A percentile compares a stretch with the other conserved stretches of the same genome.
phyloP scores from a whole-genome alignment of 2,888 invertebrate genomes.

The Copidosoma aretas region DNA sequence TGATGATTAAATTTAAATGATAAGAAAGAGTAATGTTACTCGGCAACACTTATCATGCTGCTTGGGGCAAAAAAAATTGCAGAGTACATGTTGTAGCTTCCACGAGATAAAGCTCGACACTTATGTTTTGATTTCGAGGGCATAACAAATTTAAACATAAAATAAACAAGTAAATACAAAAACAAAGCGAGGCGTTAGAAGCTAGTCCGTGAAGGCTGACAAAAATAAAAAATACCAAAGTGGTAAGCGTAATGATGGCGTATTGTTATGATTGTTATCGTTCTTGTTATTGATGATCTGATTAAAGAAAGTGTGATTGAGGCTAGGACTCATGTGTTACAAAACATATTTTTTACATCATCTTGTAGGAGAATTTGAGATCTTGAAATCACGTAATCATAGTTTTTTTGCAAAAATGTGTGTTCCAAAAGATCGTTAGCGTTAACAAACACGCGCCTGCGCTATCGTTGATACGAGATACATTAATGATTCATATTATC shows the following conservation, averaged over 20 bases:
- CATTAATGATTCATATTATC: constrained; percentile 18
- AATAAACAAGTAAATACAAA: constrained; percentile 3
- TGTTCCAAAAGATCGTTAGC: constrained; percentile 22
- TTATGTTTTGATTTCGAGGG: constrained; percentile 25
- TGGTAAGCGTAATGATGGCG: constrained; percentile 28
- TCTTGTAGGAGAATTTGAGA: constrained; percentile 27
- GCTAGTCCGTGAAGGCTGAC: constrained; percentile 41
- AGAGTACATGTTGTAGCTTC: constrained; percentile 30
- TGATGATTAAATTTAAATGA: constrained; percentile 18
- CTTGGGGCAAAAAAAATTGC: constrained; percentile 10
- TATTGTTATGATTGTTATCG: constrained; percentile 41
- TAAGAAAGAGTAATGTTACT: constrained; percentile 8
- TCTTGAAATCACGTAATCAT: constrained; percentile 17
- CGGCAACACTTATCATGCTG: constrained; percentile 23
- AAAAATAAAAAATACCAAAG: constrained; percentile 37
- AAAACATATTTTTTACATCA: constrained; percentile 41
- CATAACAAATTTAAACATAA: background rate
- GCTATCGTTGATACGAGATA: constrained; percentile 33
- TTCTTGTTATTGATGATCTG: constrained; percentile 38
- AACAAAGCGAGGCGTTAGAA: constrained; percentile 32
- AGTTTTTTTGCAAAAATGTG: constrained; percentile 13
- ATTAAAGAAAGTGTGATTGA: constrained; percentile 37
- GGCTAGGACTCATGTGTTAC: constrained; percentile 37
- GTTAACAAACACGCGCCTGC: constrained; percentile 28
- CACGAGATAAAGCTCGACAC: constrained; percentile 19